Evolutionary conservation across 1,140 invertebrate genomes (phyloP).

Genomic region (Wasmannia auropunctata): DNA sequence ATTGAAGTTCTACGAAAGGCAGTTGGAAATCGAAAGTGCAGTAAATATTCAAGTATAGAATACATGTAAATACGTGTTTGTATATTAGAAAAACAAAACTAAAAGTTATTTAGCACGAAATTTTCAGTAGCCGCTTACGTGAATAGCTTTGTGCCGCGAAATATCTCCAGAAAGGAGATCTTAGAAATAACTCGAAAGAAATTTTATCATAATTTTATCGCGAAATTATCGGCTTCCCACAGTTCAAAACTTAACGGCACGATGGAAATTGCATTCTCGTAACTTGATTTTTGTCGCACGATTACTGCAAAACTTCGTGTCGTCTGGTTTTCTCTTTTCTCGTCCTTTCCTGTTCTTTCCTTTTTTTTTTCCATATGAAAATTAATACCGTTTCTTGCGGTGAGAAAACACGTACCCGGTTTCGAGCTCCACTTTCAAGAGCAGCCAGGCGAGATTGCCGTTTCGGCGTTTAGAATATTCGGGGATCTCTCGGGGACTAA

Average conservation of each 20-base stretch:
- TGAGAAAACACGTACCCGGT: not conserved
- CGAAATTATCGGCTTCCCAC: not conserved
- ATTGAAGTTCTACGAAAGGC: not conserved
- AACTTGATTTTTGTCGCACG: not conserved
- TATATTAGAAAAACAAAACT: not conserved
- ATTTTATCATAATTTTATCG: slow-evolving; percentile 11
- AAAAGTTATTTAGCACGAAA: not conserved
- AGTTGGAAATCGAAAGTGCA: not conserved
- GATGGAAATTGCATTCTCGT: slow-evolving; percentile 15
- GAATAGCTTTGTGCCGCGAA: not conserved
- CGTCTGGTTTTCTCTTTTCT: not conserved
- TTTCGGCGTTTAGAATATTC: slow-evolving; percentile 37
- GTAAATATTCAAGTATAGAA: not conserved
- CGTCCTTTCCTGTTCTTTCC: not conserved
- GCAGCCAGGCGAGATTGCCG: not conserved
- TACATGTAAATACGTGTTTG: not conserved
- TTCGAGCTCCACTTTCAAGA: not conserved
- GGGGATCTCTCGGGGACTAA: slow-evolving; percentile 53
- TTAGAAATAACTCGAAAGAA: slow-evolving; percentile 17
- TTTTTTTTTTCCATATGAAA: not conserved
- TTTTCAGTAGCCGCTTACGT: not conserved
- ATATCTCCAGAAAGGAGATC: not conserved
- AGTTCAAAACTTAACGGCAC: not conserved
- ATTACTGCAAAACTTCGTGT: not conserved
- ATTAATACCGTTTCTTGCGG: slow-evolving; percentile 4